Evolutionary conservation across 1,140 invertebrate species (phyloP).

Genomic region (Batillaria attramentaria): DNA sequence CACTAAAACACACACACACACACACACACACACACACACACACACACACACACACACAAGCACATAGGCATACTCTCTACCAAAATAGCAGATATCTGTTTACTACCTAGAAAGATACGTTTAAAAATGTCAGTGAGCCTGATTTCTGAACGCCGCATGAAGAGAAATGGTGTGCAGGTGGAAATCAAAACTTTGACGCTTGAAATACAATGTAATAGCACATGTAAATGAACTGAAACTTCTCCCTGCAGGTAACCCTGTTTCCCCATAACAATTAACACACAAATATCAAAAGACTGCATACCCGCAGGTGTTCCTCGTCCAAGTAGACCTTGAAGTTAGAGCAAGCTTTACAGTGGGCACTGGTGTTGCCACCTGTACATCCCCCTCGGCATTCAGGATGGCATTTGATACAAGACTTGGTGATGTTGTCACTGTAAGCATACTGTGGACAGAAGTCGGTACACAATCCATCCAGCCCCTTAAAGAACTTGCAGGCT

Average conservation of each 20-base stretch:
- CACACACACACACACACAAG: background rate
- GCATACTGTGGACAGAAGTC: slow-evolving; percentile 76
- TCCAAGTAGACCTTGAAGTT: slow-evolving; percentile 85
- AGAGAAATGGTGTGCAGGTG: no score
- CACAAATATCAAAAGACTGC: background rate
- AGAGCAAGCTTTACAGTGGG: slow-evolving; percentile 87
- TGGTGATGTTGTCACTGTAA: slow-evolving; percentile 39
- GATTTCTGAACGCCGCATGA: no score
- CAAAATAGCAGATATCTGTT: no score
- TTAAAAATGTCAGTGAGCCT: no score
- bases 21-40: background rate
- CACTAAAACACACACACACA: background rate
- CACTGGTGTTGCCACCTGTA: slow-evolving; percentile 81
- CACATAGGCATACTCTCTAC: no score
- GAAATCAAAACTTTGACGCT: no score
- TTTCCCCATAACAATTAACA: background rate
- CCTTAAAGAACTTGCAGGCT: slow-evolving; percentile 54
- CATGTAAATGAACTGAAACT: no score
- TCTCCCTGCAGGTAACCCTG: background rate
- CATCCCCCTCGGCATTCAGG: slow-evolving; percentile 91
- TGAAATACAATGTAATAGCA: no score
- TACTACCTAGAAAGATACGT: no score
- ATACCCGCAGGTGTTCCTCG: slow-evolving; percentile 70
- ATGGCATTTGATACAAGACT: slow-evolving; percentile 53
- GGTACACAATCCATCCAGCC: slow-evolving; percentile 77